These are phyloP conservation scores for Caerostris darwini DNA, from an alignment of 1,140 invertebrate species.

Conservation along the genomic window DNA sequence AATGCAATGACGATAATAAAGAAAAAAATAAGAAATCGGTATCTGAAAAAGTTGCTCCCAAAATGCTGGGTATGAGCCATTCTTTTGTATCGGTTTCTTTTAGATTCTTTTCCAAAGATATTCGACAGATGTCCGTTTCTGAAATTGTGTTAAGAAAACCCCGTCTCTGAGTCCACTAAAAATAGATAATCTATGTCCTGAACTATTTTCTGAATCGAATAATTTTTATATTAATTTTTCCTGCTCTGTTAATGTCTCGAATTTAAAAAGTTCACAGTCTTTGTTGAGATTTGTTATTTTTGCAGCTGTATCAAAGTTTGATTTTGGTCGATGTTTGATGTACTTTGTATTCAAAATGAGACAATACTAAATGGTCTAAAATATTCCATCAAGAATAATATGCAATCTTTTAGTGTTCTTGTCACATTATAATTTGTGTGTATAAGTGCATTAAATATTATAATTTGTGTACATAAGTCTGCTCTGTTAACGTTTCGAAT, in stretches of 20 bases:
- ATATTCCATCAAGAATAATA: too few relatives aligned
- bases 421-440: too few relatives aligned
- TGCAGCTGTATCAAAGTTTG: too few relatives aligned
- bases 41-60: background rate
- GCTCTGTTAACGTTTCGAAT: too few relatives aligned
- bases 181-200: slow-evolving; percentile 17
- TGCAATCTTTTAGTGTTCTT: too few relatives aligned
- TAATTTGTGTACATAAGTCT: too few relatives aligned
- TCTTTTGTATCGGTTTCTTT: slow-evolving; percentile 14
- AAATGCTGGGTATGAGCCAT: background rate
- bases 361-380: too few relatives aligned
- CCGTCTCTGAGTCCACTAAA: background rate
- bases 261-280: background rate
- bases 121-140: slow-evolving; percentile 13
- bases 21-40: background rate
- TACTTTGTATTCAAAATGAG: too few relatives aligned
- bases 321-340: too few relatives aligned
- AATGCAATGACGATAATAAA: slow-evolving; percentile 3
- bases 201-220: background rate
- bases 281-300: background rate
- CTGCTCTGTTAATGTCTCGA: background rate
- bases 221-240: slow-evolving; percentile 10
- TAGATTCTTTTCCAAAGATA: background rate
- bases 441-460: too few relatives aligned
- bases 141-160: slow-evolving; percentile 12